These are phyloP conservation scores for Sitobion miscanthi DNA, from an alignment of 1,140 invertebrate genomes.

Conservation along the genomic window DNA sequence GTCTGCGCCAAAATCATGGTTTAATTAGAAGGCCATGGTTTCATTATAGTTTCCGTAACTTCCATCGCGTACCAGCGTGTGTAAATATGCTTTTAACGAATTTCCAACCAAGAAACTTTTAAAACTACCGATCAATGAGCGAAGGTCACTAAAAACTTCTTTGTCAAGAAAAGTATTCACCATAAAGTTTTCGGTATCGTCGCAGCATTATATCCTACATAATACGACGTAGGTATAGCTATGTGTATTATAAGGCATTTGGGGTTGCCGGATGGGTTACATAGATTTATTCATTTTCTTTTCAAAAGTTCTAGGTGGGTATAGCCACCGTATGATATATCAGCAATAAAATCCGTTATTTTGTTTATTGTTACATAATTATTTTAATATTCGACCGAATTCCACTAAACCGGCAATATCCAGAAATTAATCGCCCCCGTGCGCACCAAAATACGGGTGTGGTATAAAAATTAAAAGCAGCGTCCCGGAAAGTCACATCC, in stretches of 20 bases:
- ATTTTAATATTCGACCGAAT: background rate
- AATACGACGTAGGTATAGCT: background rate
- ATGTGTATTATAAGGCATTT: background rate
- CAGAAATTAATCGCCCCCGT: background rate
- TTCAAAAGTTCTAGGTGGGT: background rate
- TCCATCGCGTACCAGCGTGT: background rate
- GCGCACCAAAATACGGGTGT: background rate
- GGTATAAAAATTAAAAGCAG: too few relatives aligned
- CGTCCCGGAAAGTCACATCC: too few relatives aligned
- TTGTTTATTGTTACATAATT: constrained; percentile 34
- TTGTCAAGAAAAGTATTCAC: constrained; percentile 40
- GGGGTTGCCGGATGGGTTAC: background rate
- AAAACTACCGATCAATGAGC: constrained; percentile 30
- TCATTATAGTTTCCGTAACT: background rate
- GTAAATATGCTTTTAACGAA: constrained; percentile 43
- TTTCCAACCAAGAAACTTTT: constrained; percentile 33
- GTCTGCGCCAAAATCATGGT: background rate
- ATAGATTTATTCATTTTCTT: constrained; percentile 50
- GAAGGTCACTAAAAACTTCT: constrained; percentile 34
- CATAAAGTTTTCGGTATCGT: constrained; percentile 3
- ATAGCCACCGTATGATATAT: background rate
- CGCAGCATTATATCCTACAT: background rate
- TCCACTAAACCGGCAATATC: background rate
- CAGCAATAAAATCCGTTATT: background rate
- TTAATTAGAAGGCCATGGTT: constrained; percentile 19